Conservation (phyloP, 2,888 invertebrate species). For the Altica lythri region DNA sequence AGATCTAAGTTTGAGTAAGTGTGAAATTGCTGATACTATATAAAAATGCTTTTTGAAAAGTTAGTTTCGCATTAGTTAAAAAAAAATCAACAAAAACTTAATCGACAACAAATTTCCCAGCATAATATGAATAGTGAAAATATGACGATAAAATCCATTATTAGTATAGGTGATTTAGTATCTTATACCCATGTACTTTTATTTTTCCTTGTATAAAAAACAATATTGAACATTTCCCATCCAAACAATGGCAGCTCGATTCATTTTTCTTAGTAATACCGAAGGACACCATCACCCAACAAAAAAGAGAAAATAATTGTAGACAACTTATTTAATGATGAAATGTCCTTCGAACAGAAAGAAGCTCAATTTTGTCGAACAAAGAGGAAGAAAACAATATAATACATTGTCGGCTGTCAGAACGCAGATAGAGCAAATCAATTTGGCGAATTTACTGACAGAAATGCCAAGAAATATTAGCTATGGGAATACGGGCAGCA, state of each 20-base stretch:
- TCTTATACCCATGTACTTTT: background rate
- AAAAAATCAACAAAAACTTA: too few species aligned
- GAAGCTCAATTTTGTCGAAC: slow-evolving; percentile 46
- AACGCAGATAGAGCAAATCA: slow-evolving; percentile 47
- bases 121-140: too few species aligned
- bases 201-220: background rate
- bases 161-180: background rate
- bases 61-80: too few species aligned
- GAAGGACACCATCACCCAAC: too few species aligned
- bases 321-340: slow-evolving; percentile 42
- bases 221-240: slow-evolving; percentile 6
- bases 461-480: slow-evolving; percentile 38
- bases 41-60: too few species aligned
- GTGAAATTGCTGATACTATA: too few species aligned
- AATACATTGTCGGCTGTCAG: slow-evolving; percentile 48
- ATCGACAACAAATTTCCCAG: too few species aligned
- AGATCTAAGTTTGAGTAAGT: too few species aligned
- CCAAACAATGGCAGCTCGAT: background rate
- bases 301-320: slow-evolving; percentile 38
- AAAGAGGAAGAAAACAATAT: slow-evolving; percentile 49
- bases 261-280: slow-evolving; percentile 13
- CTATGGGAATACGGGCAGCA: slow-evolving; percentile 34
- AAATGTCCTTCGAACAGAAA: slow-evolving; percentile 38
- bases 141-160: too few species aligned
- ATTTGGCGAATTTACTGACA: slow-evolving; percentile 46